Evolutionary conservation across 2,113 vertebrate species (phyloP).

Genomic region (Nycticorax nycticorax): DNA sequence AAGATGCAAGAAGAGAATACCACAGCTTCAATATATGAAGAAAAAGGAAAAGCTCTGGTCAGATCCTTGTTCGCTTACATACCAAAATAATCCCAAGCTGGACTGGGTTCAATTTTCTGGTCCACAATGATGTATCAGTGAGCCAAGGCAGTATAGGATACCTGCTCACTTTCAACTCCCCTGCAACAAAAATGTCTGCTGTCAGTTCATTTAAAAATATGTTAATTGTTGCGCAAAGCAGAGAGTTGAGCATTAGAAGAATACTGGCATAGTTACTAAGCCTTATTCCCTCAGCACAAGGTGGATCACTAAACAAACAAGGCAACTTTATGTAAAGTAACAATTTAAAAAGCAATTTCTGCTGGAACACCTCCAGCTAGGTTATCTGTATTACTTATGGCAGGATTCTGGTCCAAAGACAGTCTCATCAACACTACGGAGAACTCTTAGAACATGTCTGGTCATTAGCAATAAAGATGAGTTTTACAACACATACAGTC

Average conservation of each 20-base stretch:
- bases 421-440: background rate
- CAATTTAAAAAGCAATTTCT: background rate
- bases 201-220: conserved; percentile 65
- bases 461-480: conserved; percentile 43
- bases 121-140: conserved; percentile 72
- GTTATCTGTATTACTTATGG: conserved; percentile 15
- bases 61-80: conserved; percentile 67
- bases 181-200: conserved; percentile 70
- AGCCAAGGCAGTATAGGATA: conserved; percentile 70
- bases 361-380: background rate
- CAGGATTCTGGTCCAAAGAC: background rate
- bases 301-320: conserved; percentile 4
- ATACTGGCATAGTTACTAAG: background rate
- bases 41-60: conserved; percentile 54
- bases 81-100: conserved; percentile 70
- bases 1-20: conserved; percentile 41
- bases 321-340: background rate
- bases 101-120: conserved; percentile 69
- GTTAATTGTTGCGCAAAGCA: conserved; percentile 53
- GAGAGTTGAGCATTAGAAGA: conserved; percentile 56
- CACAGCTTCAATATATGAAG: conserved; percentile 43
- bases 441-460: background rate
- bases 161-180: conserved; percentile 70
- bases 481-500: background rate
- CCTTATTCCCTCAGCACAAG: conserved; percentile 26